Base-by-base conservation (phyloP, 1,140 invertebrate genomes). In the Bombus ignitus region DNA sequence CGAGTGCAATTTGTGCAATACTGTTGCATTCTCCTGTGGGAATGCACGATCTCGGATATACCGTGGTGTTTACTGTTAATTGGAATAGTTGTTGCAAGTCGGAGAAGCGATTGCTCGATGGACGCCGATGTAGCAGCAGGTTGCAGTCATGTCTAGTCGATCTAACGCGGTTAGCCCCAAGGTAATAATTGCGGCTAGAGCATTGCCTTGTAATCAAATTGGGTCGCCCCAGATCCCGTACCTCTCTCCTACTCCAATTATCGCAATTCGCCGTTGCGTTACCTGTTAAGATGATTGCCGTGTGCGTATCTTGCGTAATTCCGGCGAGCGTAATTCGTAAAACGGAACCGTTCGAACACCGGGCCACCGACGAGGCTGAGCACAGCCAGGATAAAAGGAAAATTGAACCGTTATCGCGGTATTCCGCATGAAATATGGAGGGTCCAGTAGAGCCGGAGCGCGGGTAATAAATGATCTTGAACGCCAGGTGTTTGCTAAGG, bases 191-290 rank as follows among this genome's bases (percentile, higher is more conserved):
- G 83, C 82, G 85, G 74, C 62, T 82, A 57, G 90, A 83, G 81
- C 82, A 89, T 84, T 82, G 87, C 62, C 83, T 88, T 72, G 79
- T 90, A 87, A 91, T 91, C 90, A 80, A 91, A 91, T 91, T 90
- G 82, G 90, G 90, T 91, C 89, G 85, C 78, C 42, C 78, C 53
- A 75, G 81, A 86, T 87, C 81, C 89, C 53, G 28, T 35, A 74
- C n/a, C 59, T 53, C 78, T 70, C 81, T 85, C 75, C 28, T 22
- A 15, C 65, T 81, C 65, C 88, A 89, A 89, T 89, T 85, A 83
- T 82, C 80, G 80, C 62, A 39, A 75, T 75, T 82, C 71, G 65
- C 71, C 39, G 65, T 66, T 59, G 72, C 72, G 72, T 70, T 83
- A 82, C 66, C 87, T 66, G 83, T 68, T 68, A 80, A 71, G 87